These are phyloP conservation scores for Cyrtorhinus lividipennis DNA, from an alignment of 1,140 invertebrate genomes.

Conservation along the genomic window DNA sequence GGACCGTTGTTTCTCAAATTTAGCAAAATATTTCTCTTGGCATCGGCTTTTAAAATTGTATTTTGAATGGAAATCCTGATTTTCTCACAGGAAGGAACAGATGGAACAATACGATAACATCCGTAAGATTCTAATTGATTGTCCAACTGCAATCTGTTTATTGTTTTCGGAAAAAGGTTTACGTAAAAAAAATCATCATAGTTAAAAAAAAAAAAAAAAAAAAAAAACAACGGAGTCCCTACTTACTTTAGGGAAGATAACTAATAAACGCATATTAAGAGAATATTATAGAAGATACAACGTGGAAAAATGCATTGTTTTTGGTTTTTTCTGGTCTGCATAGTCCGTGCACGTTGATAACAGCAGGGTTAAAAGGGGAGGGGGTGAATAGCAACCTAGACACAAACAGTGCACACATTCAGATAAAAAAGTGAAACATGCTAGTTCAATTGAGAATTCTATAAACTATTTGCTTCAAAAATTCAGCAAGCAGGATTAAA, in stretches of 20 bases:
- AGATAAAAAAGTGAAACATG: slow-evolving; percentile 19
- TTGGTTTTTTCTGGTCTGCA: background rate
- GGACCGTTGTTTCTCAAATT: too few relatives aligned
- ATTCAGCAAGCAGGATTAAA: slow-evolving; percentile 13
- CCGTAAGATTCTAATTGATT: slow-evolving; percentile 1
- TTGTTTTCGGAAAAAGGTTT: background rate
- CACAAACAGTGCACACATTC: slow-evolving; percentile 20
- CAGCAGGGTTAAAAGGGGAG: slow-evolving; percentile 20
- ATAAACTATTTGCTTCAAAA: slow-evolving; percentile 11
- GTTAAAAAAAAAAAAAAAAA: background rate
- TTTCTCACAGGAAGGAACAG: background rate
- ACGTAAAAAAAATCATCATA: background rate
- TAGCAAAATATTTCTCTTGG: too few relatives aligned
- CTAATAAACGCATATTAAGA: too few relatives aligned
- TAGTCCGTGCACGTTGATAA: background rate
- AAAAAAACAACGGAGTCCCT: background rate
- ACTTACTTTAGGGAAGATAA: too few relatives aligned
- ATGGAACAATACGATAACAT: background rate
- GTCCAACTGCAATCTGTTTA: slow-evolving; percentile 5
- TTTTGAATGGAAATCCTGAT: too few relatives aligned
- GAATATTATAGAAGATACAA: background rate
- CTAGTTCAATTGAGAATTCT: slow-evolving; percentile 12
- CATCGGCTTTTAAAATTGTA: too few relatives aligned
- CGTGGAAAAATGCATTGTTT: background rate
- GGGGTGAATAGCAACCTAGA: slow-evolving; percentile 18